Evolutionary conservation across 2,797 vertebrate species (phyloP).

Genomic region (Clarias platycephalus): DNA sequence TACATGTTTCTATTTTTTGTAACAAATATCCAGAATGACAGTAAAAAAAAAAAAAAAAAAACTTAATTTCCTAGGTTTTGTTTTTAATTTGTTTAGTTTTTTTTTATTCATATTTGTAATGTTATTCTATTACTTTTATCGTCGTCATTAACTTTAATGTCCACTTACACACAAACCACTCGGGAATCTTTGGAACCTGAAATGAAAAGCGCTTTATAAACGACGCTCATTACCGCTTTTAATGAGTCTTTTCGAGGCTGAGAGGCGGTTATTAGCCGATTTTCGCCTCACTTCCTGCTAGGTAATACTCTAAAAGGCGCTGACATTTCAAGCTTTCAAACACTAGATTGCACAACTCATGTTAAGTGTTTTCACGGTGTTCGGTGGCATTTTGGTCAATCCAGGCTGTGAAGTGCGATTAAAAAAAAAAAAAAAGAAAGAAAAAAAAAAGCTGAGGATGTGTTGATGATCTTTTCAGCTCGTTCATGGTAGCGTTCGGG

Average conservation of each 20-base stretch:
- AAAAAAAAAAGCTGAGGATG: not conserved
- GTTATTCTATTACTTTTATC: slow-evolving; percentile 9
- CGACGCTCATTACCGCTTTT: not conserved
- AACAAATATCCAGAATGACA: not conserved
- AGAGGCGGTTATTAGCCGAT: not conserved
- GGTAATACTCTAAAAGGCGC: not conserved
- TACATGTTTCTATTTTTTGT: not conserved
- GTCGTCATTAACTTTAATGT: slow-evolving; percentile 1
- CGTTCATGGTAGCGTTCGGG: not conserved
- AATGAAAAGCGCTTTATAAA: slow-evolving; percentile 9
- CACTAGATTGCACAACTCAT: not conserved
- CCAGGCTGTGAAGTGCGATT: not conserved
- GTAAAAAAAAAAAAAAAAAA: not conserved
- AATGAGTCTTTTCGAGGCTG: not conserved
- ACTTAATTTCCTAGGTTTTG: not conserved
- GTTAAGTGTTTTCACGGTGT: slow-evolving; percentile 1
- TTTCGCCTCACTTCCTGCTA: not conserved
- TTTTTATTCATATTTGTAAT: not conserved
- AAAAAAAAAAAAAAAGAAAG: not conserved
- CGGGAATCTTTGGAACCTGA: not conserved
- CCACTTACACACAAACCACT: not conserved
- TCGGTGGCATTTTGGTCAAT: not conserved
- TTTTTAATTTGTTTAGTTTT: not conserved
- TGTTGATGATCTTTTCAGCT: not conserved
- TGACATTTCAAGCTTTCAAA: slow-evolving; percentile 17